Conservation (phyloP, 1,140 invertebrate genomes). For the Orchestia grillus region DNA sequence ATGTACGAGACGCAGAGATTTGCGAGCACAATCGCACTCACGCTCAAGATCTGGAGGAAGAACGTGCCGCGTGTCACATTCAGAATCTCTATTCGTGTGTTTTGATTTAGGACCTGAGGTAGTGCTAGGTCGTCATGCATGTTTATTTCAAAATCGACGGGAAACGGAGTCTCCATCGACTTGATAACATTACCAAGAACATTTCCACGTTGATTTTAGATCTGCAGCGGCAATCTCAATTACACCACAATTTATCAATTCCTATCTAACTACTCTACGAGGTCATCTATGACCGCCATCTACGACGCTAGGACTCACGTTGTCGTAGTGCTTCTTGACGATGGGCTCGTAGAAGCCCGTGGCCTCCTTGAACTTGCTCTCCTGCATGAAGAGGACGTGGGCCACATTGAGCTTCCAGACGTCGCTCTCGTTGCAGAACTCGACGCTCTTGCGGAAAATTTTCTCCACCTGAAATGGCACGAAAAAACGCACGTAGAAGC, state of each 20-base stretch:
- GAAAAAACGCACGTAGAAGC: neutral
- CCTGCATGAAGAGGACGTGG: slow-evolving; percentile 99
- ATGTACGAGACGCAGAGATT: slow-evolving; percentile 99
- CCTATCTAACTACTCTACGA: neutral
- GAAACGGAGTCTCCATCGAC: neutral
- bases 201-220: neutral
- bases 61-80: neutral
- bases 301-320: slow-evolving; percentile 75
- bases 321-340: slow-evolving; percentile 96
- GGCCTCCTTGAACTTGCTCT: slow-evolving; percentile 98
- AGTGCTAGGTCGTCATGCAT: neutral
- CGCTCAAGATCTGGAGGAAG: slow-evolving; percentile 82
- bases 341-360: slow-evolving; percentile 98
- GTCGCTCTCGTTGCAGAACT: slow-evolving; percentile 98
- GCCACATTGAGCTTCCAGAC: slow-evolving; percentile 98
- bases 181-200: neutral
- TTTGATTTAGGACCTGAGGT: neutral
- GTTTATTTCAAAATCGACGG: neutral
- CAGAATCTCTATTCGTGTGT: neutral
- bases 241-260: neutral
- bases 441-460: slow-evolving; percentile 94
- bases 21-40: slow-evolving; percentile 96
- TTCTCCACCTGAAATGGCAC: slow-evolving; percentile 80
- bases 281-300: neutral
- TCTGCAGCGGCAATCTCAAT: neutral